A percentile compares a stretch with the other conserved stretches of the same genome.
These are phyloP conservation scores for Acromyrmex echinatior DNA, from an alignment of 1,140 invertebrate genomes.

Conservation along the genomic window DNA sequence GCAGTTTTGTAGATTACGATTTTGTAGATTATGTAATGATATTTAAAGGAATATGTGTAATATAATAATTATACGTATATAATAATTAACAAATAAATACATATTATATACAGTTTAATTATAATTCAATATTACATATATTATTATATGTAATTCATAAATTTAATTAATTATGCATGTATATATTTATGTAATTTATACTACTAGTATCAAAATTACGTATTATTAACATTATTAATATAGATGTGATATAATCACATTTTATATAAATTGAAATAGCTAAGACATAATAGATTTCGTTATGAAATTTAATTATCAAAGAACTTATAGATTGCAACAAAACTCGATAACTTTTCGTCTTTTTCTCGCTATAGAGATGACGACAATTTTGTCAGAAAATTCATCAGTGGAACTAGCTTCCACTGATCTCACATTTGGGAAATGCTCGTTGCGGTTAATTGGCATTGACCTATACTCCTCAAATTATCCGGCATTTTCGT, in stretches of 20 bases:
- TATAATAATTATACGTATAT: not conserved
- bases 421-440: not conserved
- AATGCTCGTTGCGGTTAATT: not conserved
- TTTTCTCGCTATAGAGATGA: not conserved
- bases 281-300: not conserved
- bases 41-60: not conserved
- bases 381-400: not conserved
- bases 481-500: conserved; percentile 10
- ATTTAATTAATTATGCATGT: not conserved
- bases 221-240: not conserved
- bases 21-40: not conserved
- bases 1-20: not conserved
- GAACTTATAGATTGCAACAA: not conserved
- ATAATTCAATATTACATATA: not conserved
- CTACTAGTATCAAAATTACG: not conserved
- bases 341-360: not conserved
- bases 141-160: not conserved
- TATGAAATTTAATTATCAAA: not conserved
- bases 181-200: not conserved
- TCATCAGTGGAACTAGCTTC: not conserved
- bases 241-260: too few relatives aligned
- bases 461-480: not conserved
- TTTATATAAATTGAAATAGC: not conserved
- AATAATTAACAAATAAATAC: not conserved
- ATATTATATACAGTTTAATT: not conserved